A percentile compares a stretch with the other conserved stretches of the same genome.
Evolutionary conservation across 2,888 invertebrate genomes (phyloP).

Genomic region (Taphrorychus bicolor): DNA sequence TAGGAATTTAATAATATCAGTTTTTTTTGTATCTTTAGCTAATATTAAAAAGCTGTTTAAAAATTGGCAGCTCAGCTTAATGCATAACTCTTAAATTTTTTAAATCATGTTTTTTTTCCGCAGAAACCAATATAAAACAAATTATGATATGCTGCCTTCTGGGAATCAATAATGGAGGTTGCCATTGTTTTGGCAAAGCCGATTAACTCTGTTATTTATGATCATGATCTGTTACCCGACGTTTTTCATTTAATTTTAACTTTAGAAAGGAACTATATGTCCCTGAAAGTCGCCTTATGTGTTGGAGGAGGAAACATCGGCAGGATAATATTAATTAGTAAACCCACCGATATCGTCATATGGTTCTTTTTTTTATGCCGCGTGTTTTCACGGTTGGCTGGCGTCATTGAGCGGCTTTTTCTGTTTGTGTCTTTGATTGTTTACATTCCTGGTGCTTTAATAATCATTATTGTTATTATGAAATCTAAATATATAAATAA

Average conservation of each 20-base stretch:
- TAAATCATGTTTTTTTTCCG: not conserved
- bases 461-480: slow-evolving; percentile 1
- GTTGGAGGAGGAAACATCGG: slow-evolving; percentile 34
- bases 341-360: slow-evolving; percentile 17
- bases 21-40: too few species aligned
- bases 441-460: slow-evolving; percentile 7
- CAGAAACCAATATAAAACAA: not conserved
- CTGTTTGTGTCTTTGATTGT: slow-evolving; percentile 25
- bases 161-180: not conserved
- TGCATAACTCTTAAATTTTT: not conserved
- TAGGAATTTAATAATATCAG: too few species aligned
- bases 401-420: slow-evolving; percentile 19
- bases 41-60: too few species aligned
- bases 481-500: too few species aligned
- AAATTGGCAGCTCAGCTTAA: too few species aligned
- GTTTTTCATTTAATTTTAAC: slow-evolving; percentile 17
- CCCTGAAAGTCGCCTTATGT: slow-evolving; percentile 35
- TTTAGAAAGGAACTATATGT: slow-evolving; percentile 38
- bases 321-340: slow-evolving; percentile 36
- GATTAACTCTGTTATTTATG: not conserved
- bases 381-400: slow-evolving; percentile 31
- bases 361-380: slow-evolving; percentile 23
- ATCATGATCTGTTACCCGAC: not conserved
- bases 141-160: not conserved
- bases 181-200: not conserved